A percentile compares a stretch with the other conserved stretches of the same genome.
phyloP scores from a whole-genome alignment of 1,140 invertebrate genomes.

The Gerris buenoi region DNA sequence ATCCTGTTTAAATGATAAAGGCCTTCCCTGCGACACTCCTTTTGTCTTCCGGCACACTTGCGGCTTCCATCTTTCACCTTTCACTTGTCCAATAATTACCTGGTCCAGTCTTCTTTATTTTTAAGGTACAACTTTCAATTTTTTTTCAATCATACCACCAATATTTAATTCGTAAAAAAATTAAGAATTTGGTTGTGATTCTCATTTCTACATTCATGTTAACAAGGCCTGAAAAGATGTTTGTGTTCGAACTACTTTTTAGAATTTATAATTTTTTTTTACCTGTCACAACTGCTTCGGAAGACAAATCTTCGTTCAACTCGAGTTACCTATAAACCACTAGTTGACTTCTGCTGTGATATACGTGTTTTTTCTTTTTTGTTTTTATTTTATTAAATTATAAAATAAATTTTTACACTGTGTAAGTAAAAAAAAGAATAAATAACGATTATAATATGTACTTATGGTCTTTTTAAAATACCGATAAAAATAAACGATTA shows the following conservation, averaged over 20 bases:
- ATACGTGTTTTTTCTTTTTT: background rate
- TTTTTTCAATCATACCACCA: too few relatives aligned
- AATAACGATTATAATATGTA: background rate
- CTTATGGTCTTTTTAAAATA: background rate
- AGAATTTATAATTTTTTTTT: background rate
- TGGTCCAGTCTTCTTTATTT: too few relatives aligned
- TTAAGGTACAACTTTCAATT: too few relatives aligned
- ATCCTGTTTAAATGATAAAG: slow-evolving; percentile 77
- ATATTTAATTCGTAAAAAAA: too few relatives aligned
- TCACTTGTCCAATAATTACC: too few relatives aligned
- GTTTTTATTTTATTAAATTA: background rate
- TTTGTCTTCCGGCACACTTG: background rate
- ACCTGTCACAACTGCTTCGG: background rate
- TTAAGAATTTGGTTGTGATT: too few relatives aligned
- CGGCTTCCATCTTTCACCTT: background rate
- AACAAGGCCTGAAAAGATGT: background rate
- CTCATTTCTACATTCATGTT: background rate
- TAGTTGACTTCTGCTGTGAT: background rate
- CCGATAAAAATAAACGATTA: background rate
- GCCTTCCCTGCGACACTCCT: slow-evolving; percentile 35
- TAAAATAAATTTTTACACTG: too few relatives aligned
- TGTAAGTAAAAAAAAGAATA: background rate
- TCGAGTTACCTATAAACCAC: background rate
- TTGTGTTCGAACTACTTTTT: background rate
- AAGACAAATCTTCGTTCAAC: background rate